phyloP scores from a whole-genome alignment of 2,888 invertebrate genomes.

The Hololepta plana region DNA sequence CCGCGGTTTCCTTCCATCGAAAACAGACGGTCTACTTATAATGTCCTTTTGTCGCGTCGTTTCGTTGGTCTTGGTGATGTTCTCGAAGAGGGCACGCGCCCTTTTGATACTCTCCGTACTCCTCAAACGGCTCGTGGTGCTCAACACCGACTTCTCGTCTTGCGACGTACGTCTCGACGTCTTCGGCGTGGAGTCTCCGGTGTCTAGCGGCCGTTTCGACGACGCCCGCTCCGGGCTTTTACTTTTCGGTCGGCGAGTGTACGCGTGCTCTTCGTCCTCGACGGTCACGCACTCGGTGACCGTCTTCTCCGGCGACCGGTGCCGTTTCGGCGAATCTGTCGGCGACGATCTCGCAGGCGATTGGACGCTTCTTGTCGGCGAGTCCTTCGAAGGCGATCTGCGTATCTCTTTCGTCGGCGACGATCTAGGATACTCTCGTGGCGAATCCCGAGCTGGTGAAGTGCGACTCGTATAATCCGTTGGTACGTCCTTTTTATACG shows the following conservation, averaged over 20 bases:
- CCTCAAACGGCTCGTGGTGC: conserved; percentile 24
- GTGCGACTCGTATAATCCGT: neutral
- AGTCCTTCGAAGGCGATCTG: conserved; percentile 4
- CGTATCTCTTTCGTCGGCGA: too few relatives aligned
- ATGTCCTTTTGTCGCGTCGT: conserved; percentile 28
- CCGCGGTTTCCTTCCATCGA: conserved; percentile 18
- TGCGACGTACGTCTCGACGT: conserved; percentile 23
- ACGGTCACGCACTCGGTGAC: conserved; percentile 13
- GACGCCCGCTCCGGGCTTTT: too few relatives aligned
- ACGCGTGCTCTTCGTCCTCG: conserved; percentile 13
- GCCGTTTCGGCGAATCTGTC: conserved; percentile 2
- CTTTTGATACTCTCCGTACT: conserved; percentile 48
- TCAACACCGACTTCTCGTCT: conserved; percentile 19
- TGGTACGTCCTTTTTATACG: neutral
- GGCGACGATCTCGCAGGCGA: conserved; percentile 6
- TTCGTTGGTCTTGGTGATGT: conserved; percentile 27
- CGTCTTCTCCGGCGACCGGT: neutral
- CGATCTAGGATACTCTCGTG: neutral
- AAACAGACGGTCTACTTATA: conserved; percentile 31
- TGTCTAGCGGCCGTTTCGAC: too few relatives aligned
- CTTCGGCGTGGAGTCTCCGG: conserved; percentile 19
- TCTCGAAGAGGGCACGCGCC: conserved; percentile 55
- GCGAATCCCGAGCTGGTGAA: neutral
- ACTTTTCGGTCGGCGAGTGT: too few relatives aligned
- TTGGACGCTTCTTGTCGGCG: conserved; percentile 5